Percentiles rank a stretch among this genome's conserved stretches.
These are phyloP conservation scores for Scaptomyza montana DNA, from an alignment of 1,140 invertebrate genomes.

Conservation along the genomic window DNA sequence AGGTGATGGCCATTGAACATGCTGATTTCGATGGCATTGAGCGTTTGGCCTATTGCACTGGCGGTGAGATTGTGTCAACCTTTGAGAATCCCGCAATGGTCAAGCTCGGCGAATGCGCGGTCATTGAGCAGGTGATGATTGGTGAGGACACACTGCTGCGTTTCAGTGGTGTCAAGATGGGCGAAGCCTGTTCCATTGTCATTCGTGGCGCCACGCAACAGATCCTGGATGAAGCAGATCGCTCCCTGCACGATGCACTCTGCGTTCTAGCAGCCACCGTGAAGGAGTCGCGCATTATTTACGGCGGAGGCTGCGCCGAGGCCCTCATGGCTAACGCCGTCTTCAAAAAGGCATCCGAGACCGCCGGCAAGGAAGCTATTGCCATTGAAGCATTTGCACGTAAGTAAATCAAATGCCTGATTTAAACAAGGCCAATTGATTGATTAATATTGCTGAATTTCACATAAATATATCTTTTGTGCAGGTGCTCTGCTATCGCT, in stretches of 20 bases:
- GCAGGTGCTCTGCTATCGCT: slow-evolving; percentile 91
- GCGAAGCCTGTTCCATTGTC: slow-evolving; percentile 98
- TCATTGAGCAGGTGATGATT: slow-evolving; percentile 99
- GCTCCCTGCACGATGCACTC: slow-evolving; percentile 98
- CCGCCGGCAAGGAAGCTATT: slow-evolving; percentile 98
- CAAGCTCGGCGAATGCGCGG: slow-evolving; percentile 96
- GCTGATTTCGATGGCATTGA: slow-evolving; percentile 99
- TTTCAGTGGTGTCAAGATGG: slow-evolving; percentile 97
- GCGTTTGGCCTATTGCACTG: slow-evolving; percentile 97
- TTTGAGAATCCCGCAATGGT: slow-evolving; percentile 97
- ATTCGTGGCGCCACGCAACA: slow-evolving; percentile 99
- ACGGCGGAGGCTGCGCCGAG: slow-evolving; percentile 96
- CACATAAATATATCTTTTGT: background rate
- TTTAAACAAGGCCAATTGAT: background rate
- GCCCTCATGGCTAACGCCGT: slow-evolving; percentile 98
- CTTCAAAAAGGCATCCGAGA: slow-evolving; percentile 91
- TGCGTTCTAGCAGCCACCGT: slow-evolving; percentile 98
- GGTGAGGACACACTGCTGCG: slow-evolving; percentile 98
- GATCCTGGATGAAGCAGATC: slow-evolving; percentile 99
- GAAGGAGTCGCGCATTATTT: slow-evolving; percentile 95
- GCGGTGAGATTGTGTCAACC: slow-evolving; percentile 99
- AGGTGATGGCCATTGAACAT: slow-evolving; percentile 99
- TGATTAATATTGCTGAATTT: background rate
- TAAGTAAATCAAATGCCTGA: slow-evolving; percentile 43
- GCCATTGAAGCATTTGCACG: slow-evolving; percentile 98